Evolutionary conservation across 2,797 vertebrate genomes (phyloP), one percentile per base, ranked within the genome.

Genomic region (Channallabes apus): DNA sequence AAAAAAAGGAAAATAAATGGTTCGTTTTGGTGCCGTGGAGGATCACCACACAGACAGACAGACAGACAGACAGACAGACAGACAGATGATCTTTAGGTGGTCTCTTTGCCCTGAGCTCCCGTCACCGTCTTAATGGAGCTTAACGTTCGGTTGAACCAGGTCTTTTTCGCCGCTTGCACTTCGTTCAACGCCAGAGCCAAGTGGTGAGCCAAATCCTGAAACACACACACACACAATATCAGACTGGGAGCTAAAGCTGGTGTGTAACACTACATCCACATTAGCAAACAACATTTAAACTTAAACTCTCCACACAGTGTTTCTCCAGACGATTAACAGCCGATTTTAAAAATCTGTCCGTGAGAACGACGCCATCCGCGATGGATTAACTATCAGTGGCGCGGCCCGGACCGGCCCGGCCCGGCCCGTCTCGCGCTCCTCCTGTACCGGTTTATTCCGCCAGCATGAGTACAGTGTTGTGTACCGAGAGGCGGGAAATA

Each of bases 101-200:
- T 98, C 94, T 99, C 98, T 93, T 99, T 99, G 86, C 97, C 98
- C 94, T 99, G 98, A 87, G 96, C 96, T 85, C 98, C 98, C 0
- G 98, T 99, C 87, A 96, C 98, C 1, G 98, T 99, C 94, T 99
- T 99, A 94, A 99, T 99, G 92, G 98, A 99, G 94, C 94, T 99
- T 90, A 99, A 96, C 2, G 98, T 99, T 91, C 98, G 94, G 95
- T 99, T 99, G 95, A 99, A 99, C 98, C 98, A 99, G 0, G 98
- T 99, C 95, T 99, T 99, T 95, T 99, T 99, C 90, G 98, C 97
- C 1, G 98, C 98, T 92, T 99, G 98, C 24, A 99, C 97, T 92
- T 99, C 98, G 0, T 96, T 98, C 68, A 99, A 92, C 32, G 98
- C 97, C 88, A 99, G 95, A 87, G 98, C 98, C 93, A 99, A 93